A percentile compares a stretch with the other conserved stretches of the same genome.
Evolutionary conservation across 2,888 invertebrate genomes (phyloP).

Genomic region (Mechanitis messenoides): DNA sequence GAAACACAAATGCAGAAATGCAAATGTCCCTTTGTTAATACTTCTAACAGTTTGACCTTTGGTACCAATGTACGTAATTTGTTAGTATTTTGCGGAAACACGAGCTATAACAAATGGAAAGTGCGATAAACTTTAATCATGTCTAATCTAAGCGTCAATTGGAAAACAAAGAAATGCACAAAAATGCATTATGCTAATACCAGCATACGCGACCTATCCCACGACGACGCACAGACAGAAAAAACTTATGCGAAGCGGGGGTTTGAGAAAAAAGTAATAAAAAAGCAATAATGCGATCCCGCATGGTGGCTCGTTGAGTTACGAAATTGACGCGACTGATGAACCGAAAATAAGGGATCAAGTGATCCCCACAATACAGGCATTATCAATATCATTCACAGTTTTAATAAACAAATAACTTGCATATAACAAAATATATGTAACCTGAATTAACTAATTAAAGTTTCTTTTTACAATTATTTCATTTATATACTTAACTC

Average conservation of each 20-base stretch:
- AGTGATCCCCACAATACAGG: constrained; percentile 28
- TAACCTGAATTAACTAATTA: too few relatives aligned
- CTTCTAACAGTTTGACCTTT: constrained; percentile 60
- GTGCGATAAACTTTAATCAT: constrained; percentile 42
- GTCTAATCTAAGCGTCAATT: constrained; percentile 43
- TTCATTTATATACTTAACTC: too few relatives aligned
- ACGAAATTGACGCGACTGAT: constrained; percentile 70
- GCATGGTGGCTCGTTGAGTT: constrained; percentile 72
- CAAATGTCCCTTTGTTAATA: constrained; percentile 66
- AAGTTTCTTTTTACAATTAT: too few relatives aligned
- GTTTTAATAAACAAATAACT: neutral
- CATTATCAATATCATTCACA: constrained; percentile 16
- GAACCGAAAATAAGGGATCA: constrained; percentile 45
- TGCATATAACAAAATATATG: too few relatives aligned
- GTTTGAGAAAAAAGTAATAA: constrained; percentile 70
- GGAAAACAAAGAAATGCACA: constrained; percentile 51
- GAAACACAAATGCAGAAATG: constrained; percentile 55
- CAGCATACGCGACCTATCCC: constrained; percentile 76
- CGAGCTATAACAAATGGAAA: constrained; percentile 8
- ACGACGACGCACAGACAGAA: constrained; percentile 59
- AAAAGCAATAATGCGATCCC: constrained; percentile 76
- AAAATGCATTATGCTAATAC: constrained; percentile 72
- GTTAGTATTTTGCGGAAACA: constrained; percentile 53
- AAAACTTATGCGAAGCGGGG: constrained; percentile 65
- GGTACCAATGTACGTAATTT: constrained; percentile 48